Conservation (phyloP, 1,140 invertebrate genomes). For the Hypsibius dujardini region DNA sequence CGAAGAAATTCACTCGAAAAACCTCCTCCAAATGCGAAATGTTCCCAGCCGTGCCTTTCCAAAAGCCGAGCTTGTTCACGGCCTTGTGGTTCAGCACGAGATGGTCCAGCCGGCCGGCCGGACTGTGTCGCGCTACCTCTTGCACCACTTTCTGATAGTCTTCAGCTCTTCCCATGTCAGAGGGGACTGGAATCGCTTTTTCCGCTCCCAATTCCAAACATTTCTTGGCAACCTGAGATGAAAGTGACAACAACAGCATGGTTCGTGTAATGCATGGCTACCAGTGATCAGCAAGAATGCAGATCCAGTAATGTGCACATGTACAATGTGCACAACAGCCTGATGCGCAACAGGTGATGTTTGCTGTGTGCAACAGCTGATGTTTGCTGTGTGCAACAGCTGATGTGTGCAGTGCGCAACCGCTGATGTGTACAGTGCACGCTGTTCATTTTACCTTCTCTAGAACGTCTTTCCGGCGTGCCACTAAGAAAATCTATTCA, state of each 20-base stretch:
- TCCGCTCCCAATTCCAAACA: constrained; percentile 17
- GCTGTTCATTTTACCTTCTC: background rate
- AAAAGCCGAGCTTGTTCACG: background rate
- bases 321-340: no score
- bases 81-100: background rate
- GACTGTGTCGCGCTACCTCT: background rate
- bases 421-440: no score
- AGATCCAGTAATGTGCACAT: no score
- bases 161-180: constrained; percentile 9
- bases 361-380: no score
- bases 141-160: background rate
- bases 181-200: background rate
- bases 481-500: background rate
- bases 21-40: background rate
- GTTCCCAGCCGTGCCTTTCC: background rate
- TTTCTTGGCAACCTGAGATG: constrained; percentile 14
- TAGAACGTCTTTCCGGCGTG: background rate
- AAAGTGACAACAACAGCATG: no score
- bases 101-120: background rate
- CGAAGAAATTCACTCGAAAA: background rate
- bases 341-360: no score
- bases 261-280: no score
- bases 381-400: no score
- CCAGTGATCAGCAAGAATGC: no score
- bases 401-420: no score